A percentile compares a stretch with the other conserved stretches of the same genome.
Conservation (phyloP, 1,140 invertebrate species). For the Ganaspis sp. region DNA sequence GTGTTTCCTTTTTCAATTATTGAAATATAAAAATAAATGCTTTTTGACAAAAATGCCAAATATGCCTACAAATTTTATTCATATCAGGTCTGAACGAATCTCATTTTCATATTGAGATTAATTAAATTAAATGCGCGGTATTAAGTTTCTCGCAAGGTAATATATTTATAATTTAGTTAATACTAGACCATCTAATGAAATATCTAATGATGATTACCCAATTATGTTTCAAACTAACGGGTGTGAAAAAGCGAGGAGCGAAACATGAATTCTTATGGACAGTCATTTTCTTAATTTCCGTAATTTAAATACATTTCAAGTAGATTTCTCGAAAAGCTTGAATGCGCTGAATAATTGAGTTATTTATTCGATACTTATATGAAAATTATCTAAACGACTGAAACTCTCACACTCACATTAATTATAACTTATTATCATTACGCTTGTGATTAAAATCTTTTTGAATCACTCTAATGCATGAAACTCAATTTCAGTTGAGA, state of each 20-base stretch:
- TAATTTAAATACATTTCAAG: neutral
- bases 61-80: neutral
- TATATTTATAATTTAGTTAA: conserved; percentile 9
- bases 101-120: neutral
- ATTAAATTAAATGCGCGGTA: neutral
- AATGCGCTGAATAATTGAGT: conserved; percentile 9
- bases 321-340: neutral
- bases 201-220: conserved; percentile 7
- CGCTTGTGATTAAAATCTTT: too few species aligned
- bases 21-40: too few species aligned
- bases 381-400: neutral
- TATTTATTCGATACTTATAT: neutral
- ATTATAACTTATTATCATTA: neutral
- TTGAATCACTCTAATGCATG: too few species aligned
- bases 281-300: conserved; percentile 2
- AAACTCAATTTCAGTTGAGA: too few species aligned
- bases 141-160: neutral
- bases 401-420: neutral
- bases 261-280: conserved; percentile 2
- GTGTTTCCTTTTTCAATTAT: too few species aligned
- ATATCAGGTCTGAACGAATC: neutral
- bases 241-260: conserved; percentile 26
- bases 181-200: neutral
- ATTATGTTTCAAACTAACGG: neutral
- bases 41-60: too few species aligned